Conservation (phyloP, 2,888 invertebrate genomes). For the Sinopyrophorus schimmeli region DNA sequence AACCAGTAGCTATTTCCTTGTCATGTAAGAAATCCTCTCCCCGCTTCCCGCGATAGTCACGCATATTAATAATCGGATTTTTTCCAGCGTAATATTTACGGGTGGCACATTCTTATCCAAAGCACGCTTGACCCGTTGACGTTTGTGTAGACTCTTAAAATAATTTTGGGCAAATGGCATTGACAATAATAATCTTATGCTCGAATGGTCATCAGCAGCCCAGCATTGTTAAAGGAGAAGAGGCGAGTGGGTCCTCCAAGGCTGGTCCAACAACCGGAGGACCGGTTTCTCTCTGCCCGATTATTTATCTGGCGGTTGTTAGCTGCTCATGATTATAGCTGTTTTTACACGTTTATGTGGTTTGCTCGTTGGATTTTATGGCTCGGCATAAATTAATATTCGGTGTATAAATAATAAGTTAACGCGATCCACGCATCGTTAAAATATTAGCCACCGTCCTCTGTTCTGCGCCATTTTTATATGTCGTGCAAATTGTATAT, state of each 20-base stretch:
- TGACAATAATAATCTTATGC: constrained; percentile 26
- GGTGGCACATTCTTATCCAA: constrained; percentile 3
- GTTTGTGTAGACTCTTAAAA: constrained; percentile 10
- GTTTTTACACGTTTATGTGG: constrained; percentile 56
- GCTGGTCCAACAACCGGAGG: constrained; percentile 34
- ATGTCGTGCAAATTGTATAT: too few species aligned
- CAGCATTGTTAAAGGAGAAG: constrained; percentile 21
- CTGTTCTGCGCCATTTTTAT: too few species aligned
- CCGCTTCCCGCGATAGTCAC: constrained; percentile 8
- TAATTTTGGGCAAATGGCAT: constrained; percentile 19
- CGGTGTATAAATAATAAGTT: constrained; percentile 36
- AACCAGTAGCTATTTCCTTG: constrained; percentile 40
- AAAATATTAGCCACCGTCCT: too few species aligned
- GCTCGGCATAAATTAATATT: constrained; percentile 53
- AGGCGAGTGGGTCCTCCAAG: constrained; percentile 26
- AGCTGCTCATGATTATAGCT: constrained; percentile 55
- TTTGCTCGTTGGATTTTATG: constrained; percentile 55
- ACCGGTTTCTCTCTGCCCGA: constrained; percentile 51
- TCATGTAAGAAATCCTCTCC: constrained; percentile 21
- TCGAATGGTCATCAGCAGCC: constrained; percentile 18
- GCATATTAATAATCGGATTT: constrained; percentile 13
- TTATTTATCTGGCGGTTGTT: constrained; percentile 55
- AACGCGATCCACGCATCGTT: constrained; percentile 28
- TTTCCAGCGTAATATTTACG: constrained; percentile 3
- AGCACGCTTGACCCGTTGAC: constrained; percentile 13